phyloP scores from a whole-genome alignment of 2,888 invertebrate species.

The Troilus luridus region DNA sequence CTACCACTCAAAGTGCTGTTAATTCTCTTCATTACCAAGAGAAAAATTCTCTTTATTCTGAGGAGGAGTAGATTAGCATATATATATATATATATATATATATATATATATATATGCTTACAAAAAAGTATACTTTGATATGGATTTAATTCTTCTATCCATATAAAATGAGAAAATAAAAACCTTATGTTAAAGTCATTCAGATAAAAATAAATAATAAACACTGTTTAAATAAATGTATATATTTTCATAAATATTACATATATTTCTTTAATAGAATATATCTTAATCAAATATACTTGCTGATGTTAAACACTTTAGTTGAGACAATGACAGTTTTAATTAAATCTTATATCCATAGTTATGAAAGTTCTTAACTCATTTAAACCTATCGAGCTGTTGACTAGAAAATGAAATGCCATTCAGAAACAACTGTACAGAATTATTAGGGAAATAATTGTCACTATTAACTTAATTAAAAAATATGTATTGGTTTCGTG shows the following conservation, averaged over 20 bases:
- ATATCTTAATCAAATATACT: background rate
- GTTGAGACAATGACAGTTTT: background rate
- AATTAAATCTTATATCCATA: background rate
- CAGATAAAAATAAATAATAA: background rate
- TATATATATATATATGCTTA: no score
- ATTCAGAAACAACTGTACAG: background rate
- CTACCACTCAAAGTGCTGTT: no score
- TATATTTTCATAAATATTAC: constrained; percentile 6
- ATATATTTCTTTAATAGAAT: background rate
- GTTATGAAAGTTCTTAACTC: background rate
- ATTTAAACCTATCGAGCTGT: background rate
- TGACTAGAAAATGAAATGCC: constrained; percentile 2
- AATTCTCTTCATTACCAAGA: no score
- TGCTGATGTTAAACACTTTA: background rate
- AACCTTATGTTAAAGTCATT: no score
- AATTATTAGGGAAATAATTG: background rate
- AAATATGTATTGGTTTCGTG: background rate
- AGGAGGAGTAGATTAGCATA: no score
- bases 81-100: no score
- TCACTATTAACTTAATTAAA: background rate
- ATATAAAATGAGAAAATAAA: no score
- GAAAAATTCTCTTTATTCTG: no score
- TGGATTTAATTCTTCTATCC: no score
- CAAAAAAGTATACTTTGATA: no score
- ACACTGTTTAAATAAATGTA: background rate